Conservation (phyloP, 2,888 invertebrate species). For the Flexamia atlantica region DNA sequence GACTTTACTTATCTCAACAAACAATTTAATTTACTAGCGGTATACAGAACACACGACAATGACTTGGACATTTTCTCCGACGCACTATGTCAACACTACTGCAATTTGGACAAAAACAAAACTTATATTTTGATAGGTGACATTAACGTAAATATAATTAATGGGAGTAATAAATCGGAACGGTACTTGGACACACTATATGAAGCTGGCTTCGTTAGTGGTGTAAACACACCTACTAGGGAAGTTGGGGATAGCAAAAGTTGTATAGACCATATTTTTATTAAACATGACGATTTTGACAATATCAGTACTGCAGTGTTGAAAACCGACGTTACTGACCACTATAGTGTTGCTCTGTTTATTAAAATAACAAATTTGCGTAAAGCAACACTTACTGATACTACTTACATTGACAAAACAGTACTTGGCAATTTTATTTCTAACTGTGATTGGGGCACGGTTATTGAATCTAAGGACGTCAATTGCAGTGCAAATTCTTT, state of each 20-base stretch:
- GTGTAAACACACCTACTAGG: neutral
- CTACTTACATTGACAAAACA: neutral
- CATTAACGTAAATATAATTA: neutral
- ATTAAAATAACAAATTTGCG: neutral
- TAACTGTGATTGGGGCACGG: neutral
- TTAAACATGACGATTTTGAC: neutral
- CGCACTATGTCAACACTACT: neutral
- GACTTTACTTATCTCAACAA: slow-evolving; percentile 8
- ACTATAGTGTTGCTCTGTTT: neutral
- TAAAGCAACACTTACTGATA: neutral
- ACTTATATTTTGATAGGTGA: neutral
- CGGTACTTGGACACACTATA: neutral
- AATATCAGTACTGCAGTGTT: neutral
- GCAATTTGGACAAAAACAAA: neutral
- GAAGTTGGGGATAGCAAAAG: neutral
- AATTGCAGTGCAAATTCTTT: neutral
- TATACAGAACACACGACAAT: slow-evolving; percentile 27
- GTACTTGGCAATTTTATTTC: neutral
- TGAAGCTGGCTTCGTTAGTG: neutral
- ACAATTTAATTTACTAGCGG: slow-evolving; percentile 11
- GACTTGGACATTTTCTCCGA: neutral
- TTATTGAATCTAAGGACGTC: neutral
- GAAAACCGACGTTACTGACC: neutral
- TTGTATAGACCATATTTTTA: neutral
- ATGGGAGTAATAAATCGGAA: neutral